Percentiles rank a stretch among this genome's conserved stretches.
Conservation (phyloP, 2,113 vertebrate species). For the Bubo scandiacus region DNA sequence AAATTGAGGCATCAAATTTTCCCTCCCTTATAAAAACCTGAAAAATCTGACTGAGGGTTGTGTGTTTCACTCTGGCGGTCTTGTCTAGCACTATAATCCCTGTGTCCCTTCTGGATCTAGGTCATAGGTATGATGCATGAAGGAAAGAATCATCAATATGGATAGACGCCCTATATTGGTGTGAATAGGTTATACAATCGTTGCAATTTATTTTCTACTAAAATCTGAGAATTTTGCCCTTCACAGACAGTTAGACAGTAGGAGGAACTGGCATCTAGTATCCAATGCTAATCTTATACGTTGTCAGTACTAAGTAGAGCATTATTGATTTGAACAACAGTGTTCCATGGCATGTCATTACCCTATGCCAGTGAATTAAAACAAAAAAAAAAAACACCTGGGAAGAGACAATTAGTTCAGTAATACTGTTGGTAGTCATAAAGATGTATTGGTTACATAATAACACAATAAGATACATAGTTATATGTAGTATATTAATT, state of each 20-base stretch:
- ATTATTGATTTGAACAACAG: conserved; percentile 10
- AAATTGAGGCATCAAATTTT: not conserved
- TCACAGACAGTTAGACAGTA: not conserved
- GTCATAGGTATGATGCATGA: fast-evolving
- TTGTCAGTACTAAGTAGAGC: not conserved
- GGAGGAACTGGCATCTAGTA: not conserved
- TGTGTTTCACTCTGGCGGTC: not conserved
- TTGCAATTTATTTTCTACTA: not conserved
- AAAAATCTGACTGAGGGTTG: not conserved
- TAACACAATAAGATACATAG: not conserved
- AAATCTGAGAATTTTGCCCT: not conserved
- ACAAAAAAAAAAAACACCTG: not conserved
- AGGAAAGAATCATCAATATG: not conserved
- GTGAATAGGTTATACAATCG: not conserved
- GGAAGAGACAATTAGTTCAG: not conserved
- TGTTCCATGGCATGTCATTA: not conserved
- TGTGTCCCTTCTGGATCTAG: not conserved
- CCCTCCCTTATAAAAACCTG: not conserved
- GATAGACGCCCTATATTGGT: not conserved
- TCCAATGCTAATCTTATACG: not conserved
- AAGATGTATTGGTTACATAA: not conserved
- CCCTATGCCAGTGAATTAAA: not conserved
- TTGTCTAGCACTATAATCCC: not conserved
- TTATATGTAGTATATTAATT: not conserved
- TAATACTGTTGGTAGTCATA: not conserved